Evolutionary conservation across 1,140 invertebrate species (phyloP), one percentile per base, ranked within the genome.

Genomic region (Cyclina sinensis): DNA sequence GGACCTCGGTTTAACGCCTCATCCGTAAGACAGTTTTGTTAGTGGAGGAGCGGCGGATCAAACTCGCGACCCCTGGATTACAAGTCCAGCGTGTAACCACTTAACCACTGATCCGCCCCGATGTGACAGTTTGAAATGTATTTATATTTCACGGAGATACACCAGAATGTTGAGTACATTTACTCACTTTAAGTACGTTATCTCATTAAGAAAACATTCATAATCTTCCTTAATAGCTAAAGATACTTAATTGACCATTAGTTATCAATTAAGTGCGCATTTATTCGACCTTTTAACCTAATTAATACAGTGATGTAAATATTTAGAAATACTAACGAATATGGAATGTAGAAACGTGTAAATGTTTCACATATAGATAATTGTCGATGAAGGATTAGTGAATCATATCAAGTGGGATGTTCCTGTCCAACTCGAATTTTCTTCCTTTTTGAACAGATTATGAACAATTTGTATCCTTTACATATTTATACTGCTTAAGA

Each of bases 181-280:
- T 35, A 37, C 35, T 1, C 18, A 18, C 18, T 70, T 27, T 0
- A 5, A n/a, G 32, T n/a, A 70, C 18, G 24, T 70, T 70, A 70
- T 70, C 65, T 70, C 14, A 39, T 70, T 70, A 35, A 70, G 35
- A 37, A 12, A n/a, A 21, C 27, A 30, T 70, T 70, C 32, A 39
- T 70, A 70, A 70, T 37, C 5, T 4, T 18, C 35, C 32, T 70
- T 2, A 70, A 39, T 35, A 39, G 65, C 11, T 21, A 21, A 39
- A 37, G 32, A 14, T 9, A 16, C 16, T 70, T 70, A 70, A 70
- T 37, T 37, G 65, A 70, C 65, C 65, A 70, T 70, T 70, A 70
- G 32, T 37, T 37, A 70, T 70, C 65, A 37, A 70, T 70, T 37
- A 70, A 70, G 30, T 39, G 24, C 24, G 7, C 16, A 14, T 39